A percentile compares a stretch with the other conserved stretches of the same genome.
Evolutionary conservation across 2,797 vertebrate species (phyloP).

Genomic region (Neosalanx taihuensis): DNA sequence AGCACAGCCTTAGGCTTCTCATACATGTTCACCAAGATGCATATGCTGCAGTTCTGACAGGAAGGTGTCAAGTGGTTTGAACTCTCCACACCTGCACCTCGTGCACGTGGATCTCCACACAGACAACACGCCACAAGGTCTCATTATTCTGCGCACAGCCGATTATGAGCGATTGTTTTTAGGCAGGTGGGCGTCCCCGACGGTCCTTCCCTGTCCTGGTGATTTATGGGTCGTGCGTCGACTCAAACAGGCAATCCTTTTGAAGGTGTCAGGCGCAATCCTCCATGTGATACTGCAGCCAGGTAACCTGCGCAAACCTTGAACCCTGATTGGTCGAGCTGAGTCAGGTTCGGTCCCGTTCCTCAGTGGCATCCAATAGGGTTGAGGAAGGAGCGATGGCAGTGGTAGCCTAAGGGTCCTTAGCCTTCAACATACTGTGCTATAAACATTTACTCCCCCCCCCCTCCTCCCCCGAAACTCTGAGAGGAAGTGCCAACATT

Average conservation of each 20-base stretch:
- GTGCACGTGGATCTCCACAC: not conserved
- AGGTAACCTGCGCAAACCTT: not conserved
- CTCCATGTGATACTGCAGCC: not conserved
- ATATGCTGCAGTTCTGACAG: not conserved
- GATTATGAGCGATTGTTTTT: constrained; percentile 22
- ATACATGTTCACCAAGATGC: not conserved
- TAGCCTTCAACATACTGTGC: too few relatives aligned
- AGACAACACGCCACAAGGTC: not conserved
- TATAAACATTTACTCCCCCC: too few relatives aligned
- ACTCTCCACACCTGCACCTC: not conserved
- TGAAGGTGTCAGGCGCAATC: constrained; percentile 4
- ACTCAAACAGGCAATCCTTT: not conserved
- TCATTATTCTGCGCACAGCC: constrained; percentile 8
- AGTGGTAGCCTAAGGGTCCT: too few relatives aligned
- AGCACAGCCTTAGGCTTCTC: not conserved
- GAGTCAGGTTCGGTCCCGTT: not conserved
- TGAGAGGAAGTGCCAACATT: too few relatives aligned
- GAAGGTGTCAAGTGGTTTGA: not conserved
- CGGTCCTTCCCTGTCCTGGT: constrained; percentile 11
- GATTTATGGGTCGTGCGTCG: constrained; percentile 15
- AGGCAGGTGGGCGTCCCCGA: not conserved
- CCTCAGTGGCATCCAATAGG: not conserved
- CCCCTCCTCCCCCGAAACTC: too few relatives aligned
- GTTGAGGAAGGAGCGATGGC: not conserved
- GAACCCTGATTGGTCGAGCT: not conserved